Conservation (phyloP, 2,888 invertebrate species). For the Spodoptera exigua region DNA sequence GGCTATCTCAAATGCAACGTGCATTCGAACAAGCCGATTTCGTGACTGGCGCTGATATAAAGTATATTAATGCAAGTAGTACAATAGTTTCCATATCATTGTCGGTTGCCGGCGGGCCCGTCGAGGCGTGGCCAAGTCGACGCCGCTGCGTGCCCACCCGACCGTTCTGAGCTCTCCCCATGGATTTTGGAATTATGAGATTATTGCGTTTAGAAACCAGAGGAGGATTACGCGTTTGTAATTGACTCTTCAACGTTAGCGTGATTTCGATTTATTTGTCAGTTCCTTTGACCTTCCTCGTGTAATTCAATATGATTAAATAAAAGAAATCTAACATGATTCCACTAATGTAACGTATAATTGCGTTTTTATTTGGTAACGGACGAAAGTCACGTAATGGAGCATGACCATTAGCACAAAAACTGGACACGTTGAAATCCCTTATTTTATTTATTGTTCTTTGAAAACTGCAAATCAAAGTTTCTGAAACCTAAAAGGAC, state of each 20-base stretch:
- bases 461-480: slow-evolving; percentile 46
- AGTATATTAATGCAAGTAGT: slow-evolving; percentile 64
- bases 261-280: slow-evolving; percentile 40
- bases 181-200: slow-evolving; percentile 66
- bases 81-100: slow-evolving; percentile 73
- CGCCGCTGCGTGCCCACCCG: slow-evolving; percentile 67
- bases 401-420: slow-evolving; percentile 19
- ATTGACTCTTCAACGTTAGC: slow-evolving; percentile 38
- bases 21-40: slow-evolving; percentile 59
- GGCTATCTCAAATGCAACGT: slow-evolving; percentile 58
- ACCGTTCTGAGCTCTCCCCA: slow-evolving; percentile 71
- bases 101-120: slow-evolving; percentile 64
- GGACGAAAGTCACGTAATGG: slow-evolving; percentile 35
- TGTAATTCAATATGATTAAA: slow-evolving; percentile 31
- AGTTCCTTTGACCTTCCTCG: slow-evolving; percentile 39
- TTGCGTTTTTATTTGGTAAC: slow-evolving; percentile 19
- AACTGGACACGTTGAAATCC: slow-evolving; percentile 12
- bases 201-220: slow-evolving; percentile 46
- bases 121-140: slow-evolving; percentile 73
- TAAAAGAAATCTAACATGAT: slow-evolving; percentile 24
- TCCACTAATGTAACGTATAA: slow-evolving; percentile 16
- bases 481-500: slow-evolving; percentile 45
- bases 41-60: slow-evolving; percentile 65
- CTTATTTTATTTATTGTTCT: slow-evolving; percentile 26
- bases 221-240: slow-evolving; percentile 31